Evolutionary conservation across 2,888 invertebrate species (phyloP), one percentile per base, ranked within the genome.

Genomic region (Aelia acuminata): DNA sequence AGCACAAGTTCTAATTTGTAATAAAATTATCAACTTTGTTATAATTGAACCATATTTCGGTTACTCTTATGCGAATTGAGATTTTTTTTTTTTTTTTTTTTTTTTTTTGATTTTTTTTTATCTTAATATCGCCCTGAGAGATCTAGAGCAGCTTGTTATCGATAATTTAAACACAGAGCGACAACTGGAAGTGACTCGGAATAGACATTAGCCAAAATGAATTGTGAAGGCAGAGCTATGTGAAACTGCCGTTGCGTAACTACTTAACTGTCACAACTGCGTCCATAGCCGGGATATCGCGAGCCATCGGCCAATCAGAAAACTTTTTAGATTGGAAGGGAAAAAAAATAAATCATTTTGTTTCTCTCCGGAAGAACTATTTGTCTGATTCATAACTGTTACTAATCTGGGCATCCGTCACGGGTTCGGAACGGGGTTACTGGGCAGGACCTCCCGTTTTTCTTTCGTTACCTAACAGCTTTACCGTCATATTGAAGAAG

Each of bases 171-270:
- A 70, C 35, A 18, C 63, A 70, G 4, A 70, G 18, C 26, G 63
- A 70, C 35, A 18, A 35, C 7, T 70, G 63, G 63, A 70, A 70
- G 63, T 70, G 63, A 70, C 63, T 70, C 31, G 31, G 80, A n/a
- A 80, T 80, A 80, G 80, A 43, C 80, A 80, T 80, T 39, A 80
- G 80, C 43, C 43, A 80, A 47, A 80, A 80, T 80, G 43, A 80
- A 80, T 20, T 43, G 80, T 80, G 80, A 80, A 47, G 80, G 43
- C 80, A 80, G 80, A 80, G 80, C 43, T 22, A 18, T 80, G 80
- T 47, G 80, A n/a, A 80, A 80, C 80, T 80, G 43, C 2, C 80
- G 15, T 80, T 80, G 43, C 80, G 80, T 80, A 80, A 80, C 63
- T 35, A 18, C 7, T 18, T 8, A 70, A 70, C 31, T 70, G 63